Evolutionary conservation across 2,113 vertebrate species (phyloP).

Genomic region (Silurus asotus): DNA sequence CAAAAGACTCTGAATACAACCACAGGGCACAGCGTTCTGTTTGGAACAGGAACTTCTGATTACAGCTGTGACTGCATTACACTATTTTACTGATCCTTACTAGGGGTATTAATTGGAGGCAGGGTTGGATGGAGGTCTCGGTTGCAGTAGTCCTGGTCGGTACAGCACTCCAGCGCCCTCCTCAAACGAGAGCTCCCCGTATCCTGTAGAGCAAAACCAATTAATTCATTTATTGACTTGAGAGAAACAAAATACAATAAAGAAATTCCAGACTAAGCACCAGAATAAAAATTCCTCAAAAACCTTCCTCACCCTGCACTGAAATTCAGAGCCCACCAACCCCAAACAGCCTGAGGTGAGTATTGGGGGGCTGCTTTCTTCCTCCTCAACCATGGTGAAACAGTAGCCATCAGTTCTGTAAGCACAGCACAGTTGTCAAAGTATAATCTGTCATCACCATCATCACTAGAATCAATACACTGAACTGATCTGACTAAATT

Average conservation of each 20-base stretch:
- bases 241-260: not conserved
- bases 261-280: not conserved
- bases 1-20: not conserved
- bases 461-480: not conserved
- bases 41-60: not conserved
- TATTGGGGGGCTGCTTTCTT: slow-evolving; percentile 81
- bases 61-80: not conserved
- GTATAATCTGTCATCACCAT: not conserved
- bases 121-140: slow-evolving; percentile 86
- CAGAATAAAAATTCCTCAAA: not conserved
- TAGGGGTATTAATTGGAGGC: slow-evolving; percentile 81
- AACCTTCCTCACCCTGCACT: slow-evolving; percentile 86
- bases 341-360: slow-evolving; percentile 88
- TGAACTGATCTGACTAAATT: not conserved
- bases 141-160: slow-evolving; percentile 90
- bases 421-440: not conserved
- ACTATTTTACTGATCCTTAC: slow-evolving; percentile 67
- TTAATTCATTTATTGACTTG: not conserved
- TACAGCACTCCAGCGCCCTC: slow-evolving; percentile 89
- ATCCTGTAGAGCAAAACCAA: slow-evolving; percentile 71
- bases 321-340: slow-evolving; percentile 89
- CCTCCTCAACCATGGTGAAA: slow-evolving; percentile 95
- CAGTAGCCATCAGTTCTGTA: slow-evolving; percentile 92
- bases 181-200: slow-evolving; percentile 81
- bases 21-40: not conserved